Conservation (phyloP, 2,888 invertebrate species). For the Tetropium fuscum region DNA sequence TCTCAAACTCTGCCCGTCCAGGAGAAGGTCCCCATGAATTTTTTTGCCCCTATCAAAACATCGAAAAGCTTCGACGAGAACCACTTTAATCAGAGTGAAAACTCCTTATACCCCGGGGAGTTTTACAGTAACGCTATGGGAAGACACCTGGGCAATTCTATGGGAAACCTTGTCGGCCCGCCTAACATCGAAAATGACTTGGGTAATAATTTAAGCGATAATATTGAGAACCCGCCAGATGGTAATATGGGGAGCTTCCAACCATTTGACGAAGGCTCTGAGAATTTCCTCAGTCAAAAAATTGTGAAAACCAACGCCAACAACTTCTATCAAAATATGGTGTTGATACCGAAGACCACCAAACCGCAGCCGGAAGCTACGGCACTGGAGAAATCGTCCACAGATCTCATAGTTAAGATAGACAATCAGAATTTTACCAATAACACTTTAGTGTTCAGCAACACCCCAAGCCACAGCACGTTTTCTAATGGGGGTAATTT, state of each 20-base stretch:
- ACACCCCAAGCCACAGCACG: conserved; percentile 55
- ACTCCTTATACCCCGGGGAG: conserved; percentile 41
- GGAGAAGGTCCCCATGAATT: conserved; percentile 47
- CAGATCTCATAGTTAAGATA: conserved; percentile 62
- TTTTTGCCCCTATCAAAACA: conserved; percentile 54
- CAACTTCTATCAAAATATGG: conserved; percentile 52
- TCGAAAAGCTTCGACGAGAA: conserved; percentile 58
- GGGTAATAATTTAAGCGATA: background rate
- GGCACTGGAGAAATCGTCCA: conserved; percentile 55
- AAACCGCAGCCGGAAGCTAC: conserved; percentile 38
- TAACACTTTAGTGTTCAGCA: conserved; percentile 43
- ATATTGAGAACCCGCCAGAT: background rate
- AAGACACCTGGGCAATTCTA: background rate
- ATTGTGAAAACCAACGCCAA: conserved; percentile 49
- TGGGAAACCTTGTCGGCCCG: background rate
- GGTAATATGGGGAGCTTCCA: conserved; percentile 6
- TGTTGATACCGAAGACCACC: conserved; percentile 46
- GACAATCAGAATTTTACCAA: conserved; percentile 59
- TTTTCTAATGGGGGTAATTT: conserved; percentile 71
- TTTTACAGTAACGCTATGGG: conserved; percentile 29
- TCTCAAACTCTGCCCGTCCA: conserved; percentile 49
- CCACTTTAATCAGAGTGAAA: conserved; percentile 50
- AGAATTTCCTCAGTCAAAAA: conserved; percentile 43
- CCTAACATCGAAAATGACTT: conserved; percentile 12
- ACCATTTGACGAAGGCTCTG: conserved; percentile 6